These are phyloP conservation scores for Macropus fuliginosus DNA, from an alignment of 2,797 vertebrate species.

Conservation along the genomic window DNA sequence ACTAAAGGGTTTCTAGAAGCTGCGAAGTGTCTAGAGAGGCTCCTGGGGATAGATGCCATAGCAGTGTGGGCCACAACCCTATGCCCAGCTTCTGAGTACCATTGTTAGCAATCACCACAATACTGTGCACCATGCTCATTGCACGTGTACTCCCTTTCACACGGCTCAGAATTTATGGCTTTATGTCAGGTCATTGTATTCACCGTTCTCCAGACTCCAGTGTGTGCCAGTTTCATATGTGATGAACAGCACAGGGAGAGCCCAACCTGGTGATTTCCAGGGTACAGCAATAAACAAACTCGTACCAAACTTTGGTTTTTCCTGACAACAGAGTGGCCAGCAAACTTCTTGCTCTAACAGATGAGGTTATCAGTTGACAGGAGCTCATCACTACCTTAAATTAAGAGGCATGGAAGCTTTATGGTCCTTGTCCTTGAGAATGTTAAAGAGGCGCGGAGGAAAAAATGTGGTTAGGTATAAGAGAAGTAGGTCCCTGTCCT, in stretches of 20 bases:
- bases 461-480: not conserved
- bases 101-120: not conserved
- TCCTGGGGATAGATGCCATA: not conserved
- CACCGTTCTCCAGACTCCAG: conserved; percentile 29
- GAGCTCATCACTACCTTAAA: conserved; percentile 2
- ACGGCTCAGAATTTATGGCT: conserved; percentile 4
- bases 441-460: not conserved
- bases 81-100: not conserved
- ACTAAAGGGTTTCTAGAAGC: not conserved
- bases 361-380: not conserved
- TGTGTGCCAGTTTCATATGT: conserved; percentile 7
- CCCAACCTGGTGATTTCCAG: conserved; percentile 32
- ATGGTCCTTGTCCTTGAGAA: not conserved
- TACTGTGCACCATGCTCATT: not conserved
- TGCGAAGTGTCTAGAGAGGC: not conserved
- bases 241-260: conserved; percentile 16
- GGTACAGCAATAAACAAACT: not conserved
- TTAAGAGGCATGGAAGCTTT: not conserved
- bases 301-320: not conserved
- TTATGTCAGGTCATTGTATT: not conserved
- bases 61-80: not conserved
- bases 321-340: not conserved
- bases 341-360: conserved; percentile 14
- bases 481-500: not conserved
- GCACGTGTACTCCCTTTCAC: conserved; percentile 13